These are phyloP conservation scores for Brachylomia viminalis DNA, from an alignment of 2,888 invertebrate species.

Conservation along the genomic window DNA sequence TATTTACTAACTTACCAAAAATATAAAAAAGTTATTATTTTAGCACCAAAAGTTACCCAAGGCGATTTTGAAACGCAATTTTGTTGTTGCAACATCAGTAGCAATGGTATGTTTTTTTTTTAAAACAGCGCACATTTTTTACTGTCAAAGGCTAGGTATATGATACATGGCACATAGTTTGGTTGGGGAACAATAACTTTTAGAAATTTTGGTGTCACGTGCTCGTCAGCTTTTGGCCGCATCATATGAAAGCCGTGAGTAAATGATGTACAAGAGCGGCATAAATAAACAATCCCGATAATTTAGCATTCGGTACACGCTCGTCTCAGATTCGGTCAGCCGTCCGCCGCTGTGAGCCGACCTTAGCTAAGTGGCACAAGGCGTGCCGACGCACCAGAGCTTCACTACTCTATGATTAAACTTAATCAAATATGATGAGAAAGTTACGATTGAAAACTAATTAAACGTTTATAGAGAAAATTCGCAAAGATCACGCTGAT, in stretches of 20 bases:
- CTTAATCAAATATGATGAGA: conserved; percentile 56
- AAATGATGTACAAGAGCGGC: conserved; percentile 63
- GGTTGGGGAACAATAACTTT: conserved; percentile 55
- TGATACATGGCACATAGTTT: neutral
- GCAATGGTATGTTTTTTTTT: conserved; percentile 1
- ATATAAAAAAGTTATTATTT: conserved; percentile 45
- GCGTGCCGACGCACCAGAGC: conserved; percentile 65
- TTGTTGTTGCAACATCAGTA: conserved; percentile 40
- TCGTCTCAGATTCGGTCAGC: conserved; percentile 66
- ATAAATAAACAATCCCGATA: conserved; percentile 66
- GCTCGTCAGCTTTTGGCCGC: conserved; percentile 54
- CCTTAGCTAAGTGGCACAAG: conserved; percentile 75
- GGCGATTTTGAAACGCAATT: conserved; percentile 36
- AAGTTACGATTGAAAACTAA: conserved; percentile 57
- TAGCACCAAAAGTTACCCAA: conserved; percentile 43
- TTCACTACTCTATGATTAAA: conserved; percentile 58
- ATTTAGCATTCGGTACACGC: conserved; percentile 72
- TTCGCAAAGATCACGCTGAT: conserved; percentile 36
- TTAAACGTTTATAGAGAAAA: conserved; percentile 58
- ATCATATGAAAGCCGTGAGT: conserved; percentile 61
- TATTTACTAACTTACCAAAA: conserved; percentile 52
- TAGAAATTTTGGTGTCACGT: conserved; percentile 62
- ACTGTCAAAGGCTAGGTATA: neutral
- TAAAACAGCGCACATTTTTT: neutral
- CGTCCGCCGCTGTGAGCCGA: conserved; percentile 64